A percentile compares a stretch with the other conserved stretches of the same genome.
phyloP scores from a whole-genome alignment of 2,797 vertebrate genomes.

The Mus minutoides region DNA sequence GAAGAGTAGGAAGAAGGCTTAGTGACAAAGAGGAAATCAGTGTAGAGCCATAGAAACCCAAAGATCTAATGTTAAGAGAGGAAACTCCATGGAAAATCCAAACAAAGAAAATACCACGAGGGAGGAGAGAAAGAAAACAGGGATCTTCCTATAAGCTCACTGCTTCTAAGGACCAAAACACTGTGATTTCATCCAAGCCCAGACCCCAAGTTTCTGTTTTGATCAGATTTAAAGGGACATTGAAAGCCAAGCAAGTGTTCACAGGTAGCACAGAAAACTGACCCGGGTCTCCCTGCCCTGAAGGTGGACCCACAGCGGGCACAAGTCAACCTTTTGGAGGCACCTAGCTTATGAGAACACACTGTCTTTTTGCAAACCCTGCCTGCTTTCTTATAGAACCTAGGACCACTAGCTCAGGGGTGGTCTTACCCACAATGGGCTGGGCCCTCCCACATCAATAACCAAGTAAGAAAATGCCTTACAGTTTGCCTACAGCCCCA shows the following conservation, averaged over 20 bases:
- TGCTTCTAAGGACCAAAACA: constrained; percentile 27
- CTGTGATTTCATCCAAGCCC: constrained; percentile 55
- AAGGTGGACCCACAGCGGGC: not conserved
- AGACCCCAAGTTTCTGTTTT: constrained; percentile 20
- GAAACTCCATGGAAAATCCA: constrained; percentile 80
- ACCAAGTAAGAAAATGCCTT: not conserved
- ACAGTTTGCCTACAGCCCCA: too few relatives aligned
- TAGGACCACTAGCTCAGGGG: not conserved
- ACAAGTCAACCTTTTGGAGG: not conserved
- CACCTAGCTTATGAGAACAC: not conserved
- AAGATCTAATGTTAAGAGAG: constrained; percentile 59
- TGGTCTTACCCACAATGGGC: not conserved
- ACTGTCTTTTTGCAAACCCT: not conserved
- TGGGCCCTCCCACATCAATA: not conserved
- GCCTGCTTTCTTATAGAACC: not conserved
- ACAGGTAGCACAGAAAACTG: not conserved
- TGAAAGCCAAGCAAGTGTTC: not conserved
- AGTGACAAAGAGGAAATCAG: constrained; percentile 75
- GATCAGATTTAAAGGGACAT: not conserved
- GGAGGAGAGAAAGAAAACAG: constrained; percentile 44
- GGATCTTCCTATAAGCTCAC: not conserved
- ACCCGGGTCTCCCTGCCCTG: not conserved
- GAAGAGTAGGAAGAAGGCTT: not conserved
- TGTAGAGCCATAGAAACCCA: constrained; percentile 72
- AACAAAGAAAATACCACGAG: constrained; percentile 17